Base-by-base conservation (phyloP, 2,888 invertebrate species). In the Acanthosepion pharaonis region DNA sequence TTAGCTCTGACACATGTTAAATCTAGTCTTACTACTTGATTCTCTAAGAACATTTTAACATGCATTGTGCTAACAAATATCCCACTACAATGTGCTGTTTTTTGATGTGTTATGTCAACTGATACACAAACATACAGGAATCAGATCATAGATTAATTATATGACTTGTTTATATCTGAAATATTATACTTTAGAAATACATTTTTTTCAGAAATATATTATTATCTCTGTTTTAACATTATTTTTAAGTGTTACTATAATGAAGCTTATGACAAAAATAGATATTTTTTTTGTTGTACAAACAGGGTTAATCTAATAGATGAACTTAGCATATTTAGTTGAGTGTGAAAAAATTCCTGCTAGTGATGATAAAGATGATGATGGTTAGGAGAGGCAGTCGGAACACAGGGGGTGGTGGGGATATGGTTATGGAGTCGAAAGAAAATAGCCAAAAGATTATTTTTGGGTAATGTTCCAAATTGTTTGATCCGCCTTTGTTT, bases 291-390 rank as follows among this genome's bases (percentile, higher is more conserved):
- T 5, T 33, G 33, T 78, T 78, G n/a, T n/a, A 78, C 33, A 78
- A 78, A 78, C n/a, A 78, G n/a, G 78, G n/a, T 78, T 78, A 78
- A n/a, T n/a, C n/a, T 78, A 78, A 78, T 33, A n/a, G 78, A 78
- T 11, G 78, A n/a, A 78, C 15, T 59, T 23, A 11, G 33, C n/a
- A 78, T 78, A 11, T 78, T 78, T 78, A 78, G 78, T n/a, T 33
- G 78, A 78, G 78, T 78, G 33, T n/a, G 78, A 59, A 59, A 18
- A 55, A 20, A 59, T 59, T 59, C 59, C 59, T 59, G 6, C 5
- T 59, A 6, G 59, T 3, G 78, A 78, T n/a, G 78, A 15, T 28
- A n/a, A n/a, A 5, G n/a, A 28, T 28, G 28, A 64, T 25, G 64
- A 64, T 25, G 64, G 28, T 28, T 25, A 64, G 6, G 64, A 64